Percentiles rank a stretch among this genome's conserved stretches.
These are phyloP conservation scores for Archegozetes longisetosus DNA, from an alignment of 1,140 invertebrate genomes.

Conservation along the genomic window DNA sequence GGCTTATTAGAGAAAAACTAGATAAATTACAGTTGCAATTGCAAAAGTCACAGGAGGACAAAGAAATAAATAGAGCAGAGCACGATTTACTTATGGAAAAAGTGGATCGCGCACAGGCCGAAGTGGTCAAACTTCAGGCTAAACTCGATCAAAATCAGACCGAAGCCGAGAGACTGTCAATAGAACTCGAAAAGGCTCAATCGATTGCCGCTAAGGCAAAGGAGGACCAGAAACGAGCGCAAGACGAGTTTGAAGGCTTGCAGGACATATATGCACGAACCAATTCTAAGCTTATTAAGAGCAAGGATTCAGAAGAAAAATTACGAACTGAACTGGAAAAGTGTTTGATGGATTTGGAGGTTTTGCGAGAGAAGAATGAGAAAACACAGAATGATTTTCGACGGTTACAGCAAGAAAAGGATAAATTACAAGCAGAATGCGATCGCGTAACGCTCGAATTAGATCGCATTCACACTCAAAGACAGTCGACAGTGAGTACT, in stretches of 20 bases:
- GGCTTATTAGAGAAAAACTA: constrained; percentile 70
- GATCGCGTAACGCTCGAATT: constrained; percentile 66
- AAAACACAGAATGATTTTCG: constrained; percentile 68
- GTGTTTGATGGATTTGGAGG: constrained; percentile 54
- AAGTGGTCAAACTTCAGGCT: constrained; percentile 68
- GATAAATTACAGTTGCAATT: constrained; percentile 63
- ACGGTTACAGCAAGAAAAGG: constrained; percentile 61
- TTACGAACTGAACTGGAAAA: constrained; percentile 70
- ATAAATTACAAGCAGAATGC: constrained; percentile 62
- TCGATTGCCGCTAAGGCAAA: constrained; percentile 55
- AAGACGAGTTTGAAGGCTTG: constrained; percentile 61
- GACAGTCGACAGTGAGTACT: constrained; percentile 57
- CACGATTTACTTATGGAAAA: constrained; percentile 81
- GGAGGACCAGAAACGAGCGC: constrained; percentile 65
- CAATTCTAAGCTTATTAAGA: constrained; percentile 57
- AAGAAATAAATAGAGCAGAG: constrained; percentile 69
- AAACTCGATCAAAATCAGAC: constrained; percentile 67
- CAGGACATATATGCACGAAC: constrained; percentile 75
- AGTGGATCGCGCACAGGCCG: constrained; percentile 71
- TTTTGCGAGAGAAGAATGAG: constrained; percentile 73
- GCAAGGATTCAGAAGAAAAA: constrained; percentile 78
- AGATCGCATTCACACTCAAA: constrained; percentile 44
- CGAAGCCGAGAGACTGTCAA: constrained; percentile 62
- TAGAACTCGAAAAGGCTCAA: constrained; percentile 69
- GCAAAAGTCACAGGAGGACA: constrained; percentile 67